Evolutionary conservation across 2,888 invertebrate species (phyloP).

Genomic region (Pristionchus arcanus): DNA sequence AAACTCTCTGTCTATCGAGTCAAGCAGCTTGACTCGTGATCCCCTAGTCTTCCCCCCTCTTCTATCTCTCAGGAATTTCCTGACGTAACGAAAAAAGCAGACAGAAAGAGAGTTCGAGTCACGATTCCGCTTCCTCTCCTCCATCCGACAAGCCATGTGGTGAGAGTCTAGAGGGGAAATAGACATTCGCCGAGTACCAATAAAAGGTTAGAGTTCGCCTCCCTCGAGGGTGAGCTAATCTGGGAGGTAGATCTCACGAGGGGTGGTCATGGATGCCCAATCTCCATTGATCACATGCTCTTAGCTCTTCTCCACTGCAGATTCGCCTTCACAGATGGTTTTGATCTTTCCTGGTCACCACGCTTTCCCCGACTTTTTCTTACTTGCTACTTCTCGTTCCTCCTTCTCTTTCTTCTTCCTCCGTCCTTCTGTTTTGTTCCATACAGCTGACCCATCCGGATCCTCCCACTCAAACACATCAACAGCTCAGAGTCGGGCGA

Average conservation of each 20-base stretch:
- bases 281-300: slow-evolving; percentile 13
- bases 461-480: slow-evolving; percentile 40
- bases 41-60: not conserved
- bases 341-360: not conserved
- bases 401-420: slow-evolving; percentile 40
- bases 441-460: slow-evolving; percentile 40
- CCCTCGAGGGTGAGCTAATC: not conserved
- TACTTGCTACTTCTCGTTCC: slow-evolving; percentile 2
- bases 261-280: slow-evolving; percentile 23
- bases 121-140: not conserved
- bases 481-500: slow-evolving; percentile 46
- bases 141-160: slow-evolving; percentile 40
- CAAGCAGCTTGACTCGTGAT: not conserved
- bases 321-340: not conserved
- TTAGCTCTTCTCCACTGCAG: not conserved
- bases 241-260: not conserved
- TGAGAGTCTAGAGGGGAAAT: not conserved
- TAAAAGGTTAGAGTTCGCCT: slow-evolving; percentile 4
- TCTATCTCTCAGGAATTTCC: slow-evolving; percentile 19
- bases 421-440: slow-evolving; percentile 18
- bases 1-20: not conserved
- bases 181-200: slow-evolving; percentile 7
- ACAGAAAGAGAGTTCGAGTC: slow-evolving; percentile 32
- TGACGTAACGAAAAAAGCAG: slow-evolving; percentile 18
- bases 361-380: not conserved